Percentiles rank a stretch among this genome's conserved stretches.
Evolutionary conservation across 1,140 invertebrate genomes (phyloP).

Genomic region (Saccostrea glomerata): DNA sequence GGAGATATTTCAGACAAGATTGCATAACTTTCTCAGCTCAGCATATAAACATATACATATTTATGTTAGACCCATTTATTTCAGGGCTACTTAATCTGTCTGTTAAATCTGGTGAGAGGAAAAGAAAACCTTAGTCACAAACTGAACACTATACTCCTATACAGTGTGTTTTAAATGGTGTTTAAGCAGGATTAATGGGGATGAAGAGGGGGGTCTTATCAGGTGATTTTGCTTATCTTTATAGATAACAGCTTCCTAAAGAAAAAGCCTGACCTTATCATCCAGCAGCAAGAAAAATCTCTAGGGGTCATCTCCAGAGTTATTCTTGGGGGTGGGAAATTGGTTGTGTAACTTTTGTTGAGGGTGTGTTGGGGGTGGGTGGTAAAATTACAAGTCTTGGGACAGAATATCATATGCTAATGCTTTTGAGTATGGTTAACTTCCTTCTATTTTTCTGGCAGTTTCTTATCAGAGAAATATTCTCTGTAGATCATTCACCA

Average conservation of each 20-base stretch:
- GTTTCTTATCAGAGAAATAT: not conserved
- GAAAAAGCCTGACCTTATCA: slow-evolving; percentile 27
- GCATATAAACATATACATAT: not conserved
- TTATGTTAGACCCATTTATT: slow-evolving; percentile 9
- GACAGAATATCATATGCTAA: not conserved
- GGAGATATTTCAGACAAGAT: not conserved
- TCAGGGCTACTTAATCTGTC: not conserved
- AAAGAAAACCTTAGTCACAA: not conserved
- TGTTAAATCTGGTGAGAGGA: not conserved
- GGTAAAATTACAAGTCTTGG: too few relatives aligned
- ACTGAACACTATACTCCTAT: not conserved
- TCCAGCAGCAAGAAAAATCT: not conserved
- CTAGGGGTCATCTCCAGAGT: slow-evolving; percentile 18
- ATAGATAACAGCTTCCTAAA: slow-evolving; percentile 28
- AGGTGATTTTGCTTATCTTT: slow-evolving; percentile 33
- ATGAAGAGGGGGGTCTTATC: not conserved
- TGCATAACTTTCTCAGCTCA: slow-evolving; percentile 2
- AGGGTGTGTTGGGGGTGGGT: too few relatives aligned
- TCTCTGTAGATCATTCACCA: too few relatives aligned
- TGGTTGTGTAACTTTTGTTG: too few relatives aligned
- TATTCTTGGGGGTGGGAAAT: not conserved
- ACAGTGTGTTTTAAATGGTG: slow-evolving; percentile 1
- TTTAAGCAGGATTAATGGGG: slow-evolving; percentile 14
- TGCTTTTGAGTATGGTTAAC: not conserved
- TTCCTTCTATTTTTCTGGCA: not conserved